These are phyloP conservation scores for Leucoptera coffeella DNA, from an alignment of 2,888 invertebrate species.

Conservation along the genomic window DNA sequence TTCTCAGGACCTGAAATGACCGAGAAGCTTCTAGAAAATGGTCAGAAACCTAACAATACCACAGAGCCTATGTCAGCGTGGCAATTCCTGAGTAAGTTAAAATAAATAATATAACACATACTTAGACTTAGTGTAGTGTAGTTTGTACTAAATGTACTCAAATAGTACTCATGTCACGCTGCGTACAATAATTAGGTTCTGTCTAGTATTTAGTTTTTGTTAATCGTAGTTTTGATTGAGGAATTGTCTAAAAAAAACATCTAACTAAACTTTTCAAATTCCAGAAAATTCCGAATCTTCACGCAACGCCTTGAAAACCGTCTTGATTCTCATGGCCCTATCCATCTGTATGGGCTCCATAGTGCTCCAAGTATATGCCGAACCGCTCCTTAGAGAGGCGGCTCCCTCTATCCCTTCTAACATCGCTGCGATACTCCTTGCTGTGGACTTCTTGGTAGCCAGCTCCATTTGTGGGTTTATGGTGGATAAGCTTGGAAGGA, in stretches of 20 bases:
- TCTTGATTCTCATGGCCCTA: conserved; percentile 18
- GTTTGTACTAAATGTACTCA: too few relatives aligned
- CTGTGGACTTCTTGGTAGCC: conserved; percentile 20
- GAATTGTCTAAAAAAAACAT: too few relatives aligned
- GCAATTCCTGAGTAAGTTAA: conserved; percentile 17
- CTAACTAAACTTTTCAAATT: conserved; percentile 5
- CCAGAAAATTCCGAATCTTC: conserved; percentile 21
- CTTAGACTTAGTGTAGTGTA: too few relatives aligned
- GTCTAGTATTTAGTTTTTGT: too few relatives aligned
- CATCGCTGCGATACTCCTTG: conserved; percentile 27
- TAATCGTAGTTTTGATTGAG: too few relatives aligned
- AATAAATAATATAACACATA: background rate
- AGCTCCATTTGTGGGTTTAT: conserved; percentile 17
- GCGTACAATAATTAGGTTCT: too few relatives aligned
- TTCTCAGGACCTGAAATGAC: too few relatives aligned
- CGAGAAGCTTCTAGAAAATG: conserved; percentile 9
- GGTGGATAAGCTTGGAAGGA: conserved; percentile 28
- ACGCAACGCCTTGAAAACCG: conserved; percentile 13
- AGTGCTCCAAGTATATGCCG: conserved; percentile 34
- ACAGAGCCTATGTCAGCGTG: conserved; percentile 11
- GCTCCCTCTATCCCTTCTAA: conserved; percentile 29
- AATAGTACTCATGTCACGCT: too few relatives aligned
- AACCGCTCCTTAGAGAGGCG: conserved; percentile 29
- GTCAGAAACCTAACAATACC: conserved; percentile 9
- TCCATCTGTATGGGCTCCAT: conserved; percentile 31